Evolutionary conservation across 2,888 invertebrate genomes (phyloP), one percentile per base, ranked within the genome.

Genomic region (Mechanitis mazaeus): DNA sequence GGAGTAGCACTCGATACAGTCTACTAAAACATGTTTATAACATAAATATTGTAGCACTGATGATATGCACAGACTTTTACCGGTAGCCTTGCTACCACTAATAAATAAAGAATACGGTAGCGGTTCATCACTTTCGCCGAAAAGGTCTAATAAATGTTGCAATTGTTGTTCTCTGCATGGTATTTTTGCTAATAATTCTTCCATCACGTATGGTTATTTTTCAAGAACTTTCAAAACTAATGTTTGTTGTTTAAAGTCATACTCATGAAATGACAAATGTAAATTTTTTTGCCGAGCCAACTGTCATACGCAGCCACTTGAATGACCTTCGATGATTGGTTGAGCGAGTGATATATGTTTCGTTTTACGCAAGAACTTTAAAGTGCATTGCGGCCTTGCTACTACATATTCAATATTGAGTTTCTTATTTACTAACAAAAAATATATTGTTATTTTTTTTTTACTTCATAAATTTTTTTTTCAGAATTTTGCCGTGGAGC

Each of bases 1-100:
- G 7, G 93, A 92, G 79, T 95, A 95, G 78, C 95, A 95, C 83
- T 97, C 97, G 6, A 96, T 92, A 76, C 96, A 95, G 85, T 96
- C 95, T 38, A 97, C 87, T 47, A 92, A 77, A 42, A 94, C 93
- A 72, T 92, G 87, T 79, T 91, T 92, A 66, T 93, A 92, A 58
- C 91, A 77, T 53, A 93, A 83, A 72, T 87, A 81, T 47, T 87
- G 76, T 3, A 97, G 80, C 11, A 95, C 82, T 9, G 91, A 85
- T 59, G 90, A 90, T 3, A 95, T 79, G 62, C 96, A 91, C 28
- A 93, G 80, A n/a, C 94, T 93, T 90, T 97, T 97, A 38, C 97
- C 97, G 33, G 95, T 95, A 9, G 95, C 94, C 69, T 95, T 93
- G 78, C 94, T 94, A n/a, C 97, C 97, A 79, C 94, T 94, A 59